Conservation (phyloP, 2,113 vertebrate genomes). For the Engraulis encrasicolus region DNA sequence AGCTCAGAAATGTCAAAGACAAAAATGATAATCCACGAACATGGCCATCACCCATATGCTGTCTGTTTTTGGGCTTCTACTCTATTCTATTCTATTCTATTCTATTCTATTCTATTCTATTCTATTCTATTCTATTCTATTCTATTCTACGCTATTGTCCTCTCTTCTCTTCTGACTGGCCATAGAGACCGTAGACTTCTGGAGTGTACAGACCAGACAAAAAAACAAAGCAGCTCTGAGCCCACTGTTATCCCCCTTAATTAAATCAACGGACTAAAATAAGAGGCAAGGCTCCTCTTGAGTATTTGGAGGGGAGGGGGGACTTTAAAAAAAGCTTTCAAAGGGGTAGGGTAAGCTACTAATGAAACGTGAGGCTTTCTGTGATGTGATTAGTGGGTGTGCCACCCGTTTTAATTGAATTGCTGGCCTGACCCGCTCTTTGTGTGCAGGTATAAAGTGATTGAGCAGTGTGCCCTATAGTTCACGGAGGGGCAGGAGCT, state of each 20-base stretch:
- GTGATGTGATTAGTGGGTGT: conserved; percentile 54
- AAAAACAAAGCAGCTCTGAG: not conserved
- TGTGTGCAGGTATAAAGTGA: conserved; percentile 37
- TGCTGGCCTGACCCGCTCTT: conserved; percentile 28
- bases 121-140: no score
- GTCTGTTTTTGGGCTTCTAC: not conserved
- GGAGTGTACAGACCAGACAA: not conserved
- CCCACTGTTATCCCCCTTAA: not conserved
- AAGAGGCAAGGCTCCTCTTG: not conserved
- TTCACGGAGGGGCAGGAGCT: not conserved
- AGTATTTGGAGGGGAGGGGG: not conserved
- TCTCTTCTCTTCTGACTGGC: no score
- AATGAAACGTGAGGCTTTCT: conserved; percentile 41
- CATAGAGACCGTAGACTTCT: not conserved
- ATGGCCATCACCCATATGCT: not conserved
- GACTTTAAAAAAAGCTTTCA: conserved; percentile 48
- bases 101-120: no score
- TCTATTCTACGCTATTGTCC: no score
- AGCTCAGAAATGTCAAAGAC: not conserved
- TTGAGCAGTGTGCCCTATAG: conserved; percentile 28
- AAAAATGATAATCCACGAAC: no score
- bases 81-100: no score
- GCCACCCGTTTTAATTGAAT: conserved; percentile 47
- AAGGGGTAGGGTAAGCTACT: conserved; percentile 32
- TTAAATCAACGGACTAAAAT: conserved; percentile 16